Percentiles rank a stretch among this genome's conserved stretches.
These are phyloP conservation scores for Drosophila atroscutellata DNA, from an alignment of 2,888 invertebrate genomes.

Conservation along the genomic window DNA sequence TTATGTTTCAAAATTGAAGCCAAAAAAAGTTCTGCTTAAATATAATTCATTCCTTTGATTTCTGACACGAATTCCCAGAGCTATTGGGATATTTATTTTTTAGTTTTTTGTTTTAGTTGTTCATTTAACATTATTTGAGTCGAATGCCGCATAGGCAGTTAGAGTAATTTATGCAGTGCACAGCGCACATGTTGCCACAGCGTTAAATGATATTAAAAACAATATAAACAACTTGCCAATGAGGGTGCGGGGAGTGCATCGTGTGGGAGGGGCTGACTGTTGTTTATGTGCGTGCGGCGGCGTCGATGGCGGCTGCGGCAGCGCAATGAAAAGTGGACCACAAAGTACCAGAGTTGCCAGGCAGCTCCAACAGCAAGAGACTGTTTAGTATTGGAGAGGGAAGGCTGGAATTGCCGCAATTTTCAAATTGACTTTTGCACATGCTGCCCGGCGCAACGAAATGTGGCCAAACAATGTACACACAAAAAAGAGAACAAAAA, in stretches of 20 bases:
- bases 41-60: background rate
- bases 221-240: slow-evolving; percentile 74
- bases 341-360: slow-evolving; percentile 68
- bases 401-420: slow-evolving; percentile 60
- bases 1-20: no score
- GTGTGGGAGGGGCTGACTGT: slow-evolving; percentile 26
- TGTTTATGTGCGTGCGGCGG: slow-evolving; percentile 56
- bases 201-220: slow-evolving; percentile 77
- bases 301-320: slow-evolving; percentile 20
- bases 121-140: slow-evolving; percentile 53
- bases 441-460: slow-evolving; percentile 72
- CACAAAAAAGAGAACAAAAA: slow-evolving; percentile 20
- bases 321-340: slow-evolving; percentile 64
- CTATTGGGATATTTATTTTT: slow-evolving; percentile 2
- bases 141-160: slow-evolving; percentile 50
- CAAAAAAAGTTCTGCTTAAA: no score
- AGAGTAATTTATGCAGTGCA: slow-evolving; percentile 68
- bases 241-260: background rate
- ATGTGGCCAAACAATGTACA: slow-evolving; percentile 68
- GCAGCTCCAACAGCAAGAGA: slow-evolving; percentile 20
- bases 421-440: slow-evolving; percentile 81
- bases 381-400: slow-evolving; percentile 28
- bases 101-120: slow-evolving; percentile 1
- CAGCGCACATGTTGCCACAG: slow-evolving; percentile 66
- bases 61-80: background rate